phyloP scores from a whole-genome alignment of 2,797 vertebrate species.

The Gadopsis bispinosus region DNA sequence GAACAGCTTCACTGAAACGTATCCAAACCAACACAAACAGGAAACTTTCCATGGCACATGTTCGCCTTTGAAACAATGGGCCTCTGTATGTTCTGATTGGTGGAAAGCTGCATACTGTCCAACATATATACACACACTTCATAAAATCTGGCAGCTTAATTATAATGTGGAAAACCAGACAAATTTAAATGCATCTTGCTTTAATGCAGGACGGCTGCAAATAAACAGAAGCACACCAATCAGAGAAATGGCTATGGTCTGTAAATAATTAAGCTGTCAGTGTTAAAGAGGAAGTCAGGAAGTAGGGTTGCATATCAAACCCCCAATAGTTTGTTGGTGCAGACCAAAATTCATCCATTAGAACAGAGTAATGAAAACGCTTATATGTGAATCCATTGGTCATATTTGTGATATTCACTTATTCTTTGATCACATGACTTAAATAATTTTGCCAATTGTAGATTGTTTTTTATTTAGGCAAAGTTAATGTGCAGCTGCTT shows the following conservation, averaged over 20 bases:
- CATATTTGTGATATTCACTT: background rate
- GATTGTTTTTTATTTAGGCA: background rate
- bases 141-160: constrained; percentile 58
- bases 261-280: constrained; percentile 47
- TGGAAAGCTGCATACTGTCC: constrained; percentile 60
- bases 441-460: background rate
- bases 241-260: constrained; percentile 38
- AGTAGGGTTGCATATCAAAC: constrained; percentile 19
- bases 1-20: constrained; percentile 30
- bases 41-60: constrained; percentile 64
- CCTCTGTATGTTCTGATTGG: constrained; percentile 54
- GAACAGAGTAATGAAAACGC: background rate
- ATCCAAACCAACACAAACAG: constrained; percentile 50
- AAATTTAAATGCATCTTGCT: constrained; percentile 31
- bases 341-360: background rate
- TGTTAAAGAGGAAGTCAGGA: constrained; percentile 32
- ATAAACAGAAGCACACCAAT: constrained; percentile 48
- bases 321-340: constrained; percentile 18
- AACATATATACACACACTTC: constrained; percentile 51
- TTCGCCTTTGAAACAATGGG: constrained; percentile 65
- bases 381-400: background rate
- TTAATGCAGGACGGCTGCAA: constrained; percentile 42
- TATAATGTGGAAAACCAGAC: constrained; percentile 51
- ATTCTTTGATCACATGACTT: background rate
- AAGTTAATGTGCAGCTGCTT: background rate